These are phyloP conservation scores for Cephus cinctus DNA, from an alignment of 1,140 invertebrate species.

Conservation along the genomic window DNA sequence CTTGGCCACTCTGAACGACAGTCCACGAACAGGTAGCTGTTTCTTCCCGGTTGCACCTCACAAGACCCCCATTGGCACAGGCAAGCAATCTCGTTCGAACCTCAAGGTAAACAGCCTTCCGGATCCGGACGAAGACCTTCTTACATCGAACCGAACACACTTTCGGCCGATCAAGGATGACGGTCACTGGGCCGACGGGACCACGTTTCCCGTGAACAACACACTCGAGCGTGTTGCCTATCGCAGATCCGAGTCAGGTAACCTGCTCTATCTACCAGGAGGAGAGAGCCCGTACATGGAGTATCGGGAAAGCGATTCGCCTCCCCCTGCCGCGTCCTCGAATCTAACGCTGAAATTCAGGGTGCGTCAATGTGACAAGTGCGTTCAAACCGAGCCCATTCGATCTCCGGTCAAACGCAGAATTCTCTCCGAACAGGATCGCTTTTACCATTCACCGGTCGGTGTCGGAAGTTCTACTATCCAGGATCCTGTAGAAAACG, in stretches of 20 bases:
- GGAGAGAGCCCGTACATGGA: conserved; percentile 59
- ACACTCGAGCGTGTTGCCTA: conserved; percentile 61
- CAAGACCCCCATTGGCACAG: conserved; percentile 36
- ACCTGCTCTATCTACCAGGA: conserved; percentile 49
- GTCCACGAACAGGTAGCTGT: conserved; percentile 31
- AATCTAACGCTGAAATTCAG: conserved; percentile 58
- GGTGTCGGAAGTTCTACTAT: conserved; percentile 33
- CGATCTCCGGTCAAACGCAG: conserved; percentile 47
- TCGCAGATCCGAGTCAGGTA: conserved; percentile 49
- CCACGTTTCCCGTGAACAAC: conserved; percentile 67
- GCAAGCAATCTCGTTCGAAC: conserved; percentile 38
- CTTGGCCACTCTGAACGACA: conserved; percentile 33
- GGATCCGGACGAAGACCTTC: conserved; percentile 65
- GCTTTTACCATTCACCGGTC: conserved; percentile 38
- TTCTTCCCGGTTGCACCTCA: conserved; percentile 37
- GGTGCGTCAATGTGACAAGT: conserved; percentile 60
- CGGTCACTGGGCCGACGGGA: conserved; percentile 62
- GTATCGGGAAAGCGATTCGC: conserved; percentile 47
- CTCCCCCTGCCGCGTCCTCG: conserved; percentile 26
- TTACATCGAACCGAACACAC: conserved; percentile 71
- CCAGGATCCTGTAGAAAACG: conserved; percentile 26
- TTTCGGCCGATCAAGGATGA: conserved; percentile 72
- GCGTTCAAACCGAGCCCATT: conserved; percentile 59
- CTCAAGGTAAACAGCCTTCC: conserved; percentile 34
- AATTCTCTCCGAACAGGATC: conserved; percentile 46